phyloP scores from a whole-genome alignment of 2,797 vertebrate genomes.

The Brachyalestes nurse region DNA sequence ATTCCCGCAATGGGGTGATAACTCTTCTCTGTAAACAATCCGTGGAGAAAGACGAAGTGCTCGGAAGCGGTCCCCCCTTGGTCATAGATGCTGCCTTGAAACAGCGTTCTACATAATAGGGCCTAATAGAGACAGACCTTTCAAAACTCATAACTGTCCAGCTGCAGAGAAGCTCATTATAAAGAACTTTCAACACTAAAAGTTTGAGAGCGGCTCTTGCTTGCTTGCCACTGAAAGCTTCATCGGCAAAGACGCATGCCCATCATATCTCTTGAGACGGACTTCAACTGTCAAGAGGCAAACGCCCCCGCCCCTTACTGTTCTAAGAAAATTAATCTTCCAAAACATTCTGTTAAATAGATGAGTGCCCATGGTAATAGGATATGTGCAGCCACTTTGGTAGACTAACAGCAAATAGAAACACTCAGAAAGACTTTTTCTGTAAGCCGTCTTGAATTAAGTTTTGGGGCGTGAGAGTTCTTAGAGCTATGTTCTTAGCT shows the following conservation, averaged over 20 bases:
- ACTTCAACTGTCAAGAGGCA: not conserved
- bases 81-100: conserved; percentile 13
- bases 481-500: too few species aligned
- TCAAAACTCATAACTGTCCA: conserved; percentile 9
- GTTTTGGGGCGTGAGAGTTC: not conserved
- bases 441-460: not conserved
- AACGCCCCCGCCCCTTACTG: not conserved
- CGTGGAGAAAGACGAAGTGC: conserved; percentile 6
- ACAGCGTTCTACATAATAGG: not conserved
- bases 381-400: not conserved
- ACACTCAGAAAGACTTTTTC: too few species aligned
- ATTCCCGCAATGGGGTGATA: not conserved
- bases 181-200: not conserved
- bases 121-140: conserved; percentile 4
- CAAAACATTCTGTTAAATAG: conserved; percentile 2
- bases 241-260: not conserved
- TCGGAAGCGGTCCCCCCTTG: not conserved
- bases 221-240: not conserved
- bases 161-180: conserved; percentile 1
- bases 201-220: not conserved
- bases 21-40: conserved; percentile 40
- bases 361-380: not conserved
- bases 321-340: conserved; percentile 23
- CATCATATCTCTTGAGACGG: conserved; percentile 10
- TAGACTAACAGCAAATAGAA: not conserved